Base-by-base conservation (phyloP, 2,888 invertebrate species). In the Tanytarsus gracilentus region DNA sequence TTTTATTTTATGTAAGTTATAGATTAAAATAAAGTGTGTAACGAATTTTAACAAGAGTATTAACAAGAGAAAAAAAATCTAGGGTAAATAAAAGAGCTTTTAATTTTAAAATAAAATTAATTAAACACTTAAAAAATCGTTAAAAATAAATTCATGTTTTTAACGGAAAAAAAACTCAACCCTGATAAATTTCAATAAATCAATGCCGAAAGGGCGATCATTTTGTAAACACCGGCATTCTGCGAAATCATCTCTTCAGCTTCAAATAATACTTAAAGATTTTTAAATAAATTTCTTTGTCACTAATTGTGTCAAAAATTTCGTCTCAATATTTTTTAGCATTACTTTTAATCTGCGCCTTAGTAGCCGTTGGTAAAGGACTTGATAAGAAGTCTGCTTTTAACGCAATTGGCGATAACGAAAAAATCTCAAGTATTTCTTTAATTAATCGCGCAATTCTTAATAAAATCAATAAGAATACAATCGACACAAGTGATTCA, bases 1-100 rank as follows among this genome's bases (percentile, higher is more conserved):
- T 3, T 58, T 58, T 16, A 48, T 58, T 11, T 27, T 58, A 48
- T 58, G 58, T 58, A 48, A 58, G 58, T 58, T 9, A 29, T 27
- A 4, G 3, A 7, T 11, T 8, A 49, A 4, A n/a, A 11, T 8
- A 49, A 3, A 49, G 9, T 23, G 7, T 8, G 2, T 11, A 21
- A 9, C 7, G 26, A 8, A 18, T 25, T n/a, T 23, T 23, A 2
- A 29, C n/a, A 14, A 27, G 33, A 33, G 14, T 27, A 23, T 27
- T 1, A 16, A 29, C 2, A 29, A n/a, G 40, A 40, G n/a, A 40
- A 7, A 40, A n/a, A 6, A 40, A 39, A 7, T n/a, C 8, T 11
- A 6, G n/a, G n/a, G n/a, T n/a, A n/a, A n/a, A n/a, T n/a, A n/a
- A n/a, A n/a, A n/a, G n/a, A n/a, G n/a, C n/a, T n/a, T n/a, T n/a